A percentile compares a stretch with the other conserved stretches of the same genome.
Evolutionary conservation across 2,113 vertebrate genomes (phyloP).

Genomic region (Jacana jacana): DNA sequence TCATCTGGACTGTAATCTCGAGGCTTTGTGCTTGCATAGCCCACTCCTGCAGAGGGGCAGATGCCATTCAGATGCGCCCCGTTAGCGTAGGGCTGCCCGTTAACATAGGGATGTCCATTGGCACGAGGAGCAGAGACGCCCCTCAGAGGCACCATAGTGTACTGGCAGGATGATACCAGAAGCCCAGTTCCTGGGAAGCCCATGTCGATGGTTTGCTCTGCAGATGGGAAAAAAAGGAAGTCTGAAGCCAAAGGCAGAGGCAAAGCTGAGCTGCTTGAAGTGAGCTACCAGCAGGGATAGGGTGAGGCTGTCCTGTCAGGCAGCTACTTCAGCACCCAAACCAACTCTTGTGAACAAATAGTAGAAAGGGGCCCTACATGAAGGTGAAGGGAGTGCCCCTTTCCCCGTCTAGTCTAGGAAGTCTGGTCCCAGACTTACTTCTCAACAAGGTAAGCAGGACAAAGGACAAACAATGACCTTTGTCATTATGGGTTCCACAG

Average conservation of each 20-base stretch:
- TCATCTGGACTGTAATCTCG: constrained; percentile 75
- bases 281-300: not conserved
- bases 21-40: constrained; percentile 72
- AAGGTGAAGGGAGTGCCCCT: not conserved
- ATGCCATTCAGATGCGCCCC: constrained; percentile 56
- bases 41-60: constrained; percentile 48
- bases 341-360: not conserved
- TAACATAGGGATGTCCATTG: constrained; percentile 77
- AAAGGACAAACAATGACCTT: not conserved
- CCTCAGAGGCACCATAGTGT: constrained; percentile 93
- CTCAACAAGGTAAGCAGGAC: not conserved
- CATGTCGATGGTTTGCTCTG: constrained; percentile 92
- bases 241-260: not conserved
- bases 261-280: not conserved
- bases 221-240: constrained; percentile 20
- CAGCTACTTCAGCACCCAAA: not conserved
- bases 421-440: not conserved
- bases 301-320: not conserved
- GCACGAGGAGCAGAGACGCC: constrained; percentile 76
- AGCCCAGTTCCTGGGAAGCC: constrained; percentile 83
- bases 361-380: not conserved
- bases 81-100: constrained; percentile 74
- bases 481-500: not conserved
- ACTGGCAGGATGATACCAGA: constrained; percentile 88
- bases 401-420: not conserved